phyloP scores from a whole-genome alignment of 2,888 invertebrate species.

The Chrysolina oricalcia region DNA sequence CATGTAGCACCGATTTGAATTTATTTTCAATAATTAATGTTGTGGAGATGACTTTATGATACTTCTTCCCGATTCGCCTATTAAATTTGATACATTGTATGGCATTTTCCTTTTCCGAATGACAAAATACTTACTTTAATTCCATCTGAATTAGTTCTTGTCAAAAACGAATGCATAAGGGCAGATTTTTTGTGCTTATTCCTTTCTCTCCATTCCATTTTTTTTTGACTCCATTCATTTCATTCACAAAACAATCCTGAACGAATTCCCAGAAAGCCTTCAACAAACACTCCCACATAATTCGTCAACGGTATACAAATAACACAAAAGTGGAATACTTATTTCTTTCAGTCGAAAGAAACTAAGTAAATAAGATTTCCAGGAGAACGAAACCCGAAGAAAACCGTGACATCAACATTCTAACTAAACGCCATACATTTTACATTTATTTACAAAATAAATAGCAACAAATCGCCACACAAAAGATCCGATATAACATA shows the following conservation, averaged over 20 bases:
- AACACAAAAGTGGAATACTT: constrained; percentile 13
- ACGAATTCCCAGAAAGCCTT: constrained; percentile 2
- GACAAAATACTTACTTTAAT: too few species aligned
- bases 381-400: constrained; percentile 43
- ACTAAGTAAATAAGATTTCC: constrained; percentile 43
- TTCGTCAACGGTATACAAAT: neutral
- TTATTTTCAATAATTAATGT: too few species aligned
- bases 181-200: neutral
- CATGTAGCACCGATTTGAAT: too few species aligned
- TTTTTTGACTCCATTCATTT: constrained; percentile 1
- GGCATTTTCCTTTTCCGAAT: too few species aligned
- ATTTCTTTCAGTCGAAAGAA: constrained; percentile 22
- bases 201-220: neutral
- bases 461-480: constrained; percentile 68
- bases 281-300: constrained; percentile 10
- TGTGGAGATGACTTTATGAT: too few species aligned
- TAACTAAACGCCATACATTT: constrained; percentile 59
- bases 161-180: neutral
- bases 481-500: constrained; percentile 63
- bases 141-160: neutral
- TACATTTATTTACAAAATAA: constrained; percentile 67
- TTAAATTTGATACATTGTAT: too few species aligned
- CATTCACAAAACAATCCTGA: neutral
- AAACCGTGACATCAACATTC: constrained; percentile 62
- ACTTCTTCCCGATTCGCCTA: too few species aligned